A percentile compares a stretch with the other conserved stretches of the same genome.
These are phyloP conservation scores for Gopherus flavomarginatus DNA, from an alignment of 2,113 vertebrate genomes.

Conservation along the genomic window DNA sequence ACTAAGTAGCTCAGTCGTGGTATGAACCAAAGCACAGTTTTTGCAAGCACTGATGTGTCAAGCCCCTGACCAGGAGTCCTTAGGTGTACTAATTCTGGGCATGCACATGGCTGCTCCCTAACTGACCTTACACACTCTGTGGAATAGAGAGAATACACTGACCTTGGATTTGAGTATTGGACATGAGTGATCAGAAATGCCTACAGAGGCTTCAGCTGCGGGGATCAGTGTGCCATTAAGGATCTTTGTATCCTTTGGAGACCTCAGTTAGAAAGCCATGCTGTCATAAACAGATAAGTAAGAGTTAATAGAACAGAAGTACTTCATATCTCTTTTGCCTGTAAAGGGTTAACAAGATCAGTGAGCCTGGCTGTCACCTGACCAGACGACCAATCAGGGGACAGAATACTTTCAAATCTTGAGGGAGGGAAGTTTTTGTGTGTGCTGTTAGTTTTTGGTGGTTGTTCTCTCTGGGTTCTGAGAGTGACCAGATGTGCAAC, in stretches of 20 bases:
- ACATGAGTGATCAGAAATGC: neutral
- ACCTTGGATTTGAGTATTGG: neutral
- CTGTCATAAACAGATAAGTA: too few species aligned
- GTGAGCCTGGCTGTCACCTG: too few species aligned
- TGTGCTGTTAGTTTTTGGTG: too few species aligned
- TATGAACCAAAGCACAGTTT: neutral
- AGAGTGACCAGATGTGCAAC: too few species aligned
- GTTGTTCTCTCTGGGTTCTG: too few species aligned
- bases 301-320: too few species aligned
- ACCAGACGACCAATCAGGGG: too few species aligned
- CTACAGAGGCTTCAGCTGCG: neutral
- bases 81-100: neutral
- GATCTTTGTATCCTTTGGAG: neutral
- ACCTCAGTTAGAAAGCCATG: neutral
- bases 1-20: neutral
- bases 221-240: accelerated
- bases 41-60: neutral
- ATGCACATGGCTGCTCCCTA: neutral
- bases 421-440: too few species aligned
- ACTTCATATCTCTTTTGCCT: too few species aligned
- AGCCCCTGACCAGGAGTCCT: neutral
- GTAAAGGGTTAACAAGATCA: too few species aligned
- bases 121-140: neutral
- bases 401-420: too few species aligned
- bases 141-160: neutral